Percentiles rank a stretch among this genome's conserved stretches.
phyloP scores from a whole-genome alignment of 2,888 invertebrate genomes.

The Aspidiotus destructor region DNA sequence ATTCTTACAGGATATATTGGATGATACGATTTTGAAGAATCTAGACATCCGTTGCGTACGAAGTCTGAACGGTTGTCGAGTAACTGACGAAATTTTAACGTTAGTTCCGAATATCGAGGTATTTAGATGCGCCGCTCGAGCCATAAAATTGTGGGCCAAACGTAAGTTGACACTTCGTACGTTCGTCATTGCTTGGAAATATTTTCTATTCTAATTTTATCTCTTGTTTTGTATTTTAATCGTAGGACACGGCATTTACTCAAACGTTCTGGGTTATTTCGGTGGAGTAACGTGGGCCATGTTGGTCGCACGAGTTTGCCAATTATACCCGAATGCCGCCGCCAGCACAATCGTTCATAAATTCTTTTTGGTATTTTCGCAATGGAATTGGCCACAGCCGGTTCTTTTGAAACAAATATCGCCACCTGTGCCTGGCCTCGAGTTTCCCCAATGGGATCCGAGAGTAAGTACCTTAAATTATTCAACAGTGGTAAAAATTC shows the following conservation, averaged over 20 bases:
- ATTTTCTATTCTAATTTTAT: neutral
- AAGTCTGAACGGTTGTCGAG: constrained; percentile 93
- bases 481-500: neutral
- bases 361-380: constrained; percentile 95
- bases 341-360: constrained; percentile 92
- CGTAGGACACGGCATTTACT: constrained; percentile 90
- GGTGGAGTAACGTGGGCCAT: constrained; percentile 99
- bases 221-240: constrained; percentile 35
- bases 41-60: constrained; percentile 92
- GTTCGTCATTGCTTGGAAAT: neutral
- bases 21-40: constrained; percentile 85
- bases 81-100: constrained; percentile 94
- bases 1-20: constrained; percentile 62
- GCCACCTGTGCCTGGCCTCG: constrained; percentile 66
- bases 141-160: constrained; percentile 98
- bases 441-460: constrained; percentile 96
- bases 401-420: constrained; percentile 82
- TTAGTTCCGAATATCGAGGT: constrained; percentile 90
- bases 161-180: constrained; percentile 51
- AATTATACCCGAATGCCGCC: constrained; percentile 93
- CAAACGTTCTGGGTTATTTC: constrained; percentile 93
- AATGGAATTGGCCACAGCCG: constrained; percentile 99
- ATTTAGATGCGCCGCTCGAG: constrained; percentile 83
- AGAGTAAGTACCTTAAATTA: constrained; percentile 51
- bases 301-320: constrained; percentile 95